These are phyloP conservation scores for Cossypha polioptera DNA, from an alignment of 2,797 vertebrate genomes.

Conservation along the genomic window DNA sequence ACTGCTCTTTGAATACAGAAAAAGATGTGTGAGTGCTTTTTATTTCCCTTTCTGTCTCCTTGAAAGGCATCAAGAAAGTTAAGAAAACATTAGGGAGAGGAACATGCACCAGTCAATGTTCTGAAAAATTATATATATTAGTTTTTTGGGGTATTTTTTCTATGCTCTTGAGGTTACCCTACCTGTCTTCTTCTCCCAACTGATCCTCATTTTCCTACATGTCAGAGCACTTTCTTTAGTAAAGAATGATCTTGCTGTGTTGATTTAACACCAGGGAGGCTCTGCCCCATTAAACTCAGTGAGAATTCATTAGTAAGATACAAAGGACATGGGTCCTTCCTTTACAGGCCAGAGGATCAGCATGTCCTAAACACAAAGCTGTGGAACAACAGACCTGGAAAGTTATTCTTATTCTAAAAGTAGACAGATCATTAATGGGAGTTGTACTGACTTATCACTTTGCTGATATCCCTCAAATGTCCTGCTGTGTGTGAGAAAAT, in stretches of 20 bases:
- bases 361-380: background rate
- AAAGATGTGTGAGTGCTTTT: background rate
- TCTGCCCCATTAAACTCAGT: constrained; percentile 2
- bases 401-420: background rate
- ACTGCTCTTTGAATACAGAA: background rate
- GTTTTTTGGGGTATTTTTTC: background rate
- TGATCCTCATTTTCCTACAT: background rate
- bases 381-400: background rate
- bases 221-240: background rate
- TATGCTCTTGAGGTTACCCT: background rate
- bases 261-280: background rate
- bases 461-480: background rate
- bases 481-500: background rate
- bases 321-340: background rate
- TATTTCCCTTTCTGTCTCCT: background rate
- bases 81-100: background rate
- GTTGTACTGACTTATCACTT: background rate
- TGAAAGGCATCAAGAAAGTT: background rate
- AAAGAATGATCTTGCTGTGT: background rate
- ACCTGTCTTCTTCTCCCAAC: background rate
- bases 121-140: background rate
- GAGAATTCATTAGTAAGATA: background rate
- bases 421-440: background rate
- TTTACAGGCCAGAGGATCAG: background rate
- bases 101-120: background rate